Evolutionary conservation across 2,113 vertebrate species (phyloP).

Genomic region (Naja naja): DNA sequence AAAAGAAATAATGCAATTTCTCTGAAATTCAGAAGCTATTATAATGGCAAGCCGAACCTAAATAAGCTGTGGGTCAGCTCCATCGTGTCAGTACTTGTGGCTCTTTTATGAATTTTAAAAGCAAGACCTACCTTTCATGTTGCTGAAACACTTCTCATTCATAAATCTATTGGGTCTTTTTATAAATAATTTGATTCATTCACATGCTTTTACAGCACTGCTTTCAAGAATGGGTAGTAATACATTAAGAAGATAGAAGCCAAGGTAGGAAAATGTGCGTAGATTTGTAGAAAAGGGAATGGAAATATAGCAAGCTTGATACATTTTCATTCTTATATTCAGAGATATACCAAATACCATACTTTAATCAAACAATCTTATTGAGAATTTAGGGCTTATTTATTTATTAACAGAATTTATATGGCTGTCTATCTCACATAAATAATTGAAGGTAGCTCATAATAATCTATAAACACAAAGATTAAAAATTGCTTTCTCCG

Average conservation of each 20-base stretch:
- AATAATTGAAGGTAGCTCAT: background rate
- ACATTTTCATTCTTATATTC: background rate
- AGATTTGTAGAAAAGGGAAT: background rate
- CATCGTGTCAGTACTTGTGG: background rate
- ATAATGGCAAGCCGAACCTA: background rate
- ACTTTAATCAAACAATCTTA: background rate
- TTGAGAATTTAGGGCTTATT: background rate
- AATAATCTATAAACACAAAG: too few species aligned
- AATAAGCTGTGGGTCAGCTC: background rate
- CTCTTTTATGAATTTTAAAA: background rate
- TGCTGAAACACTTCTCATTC: background rate
- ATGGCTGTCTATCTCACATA: background rate
- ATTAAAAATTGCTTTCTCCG: background rate
- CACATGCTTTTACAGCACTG: background rate
- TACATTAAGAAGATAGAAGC: background rate
- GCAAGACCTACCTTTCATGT: constrained; percentile 1
- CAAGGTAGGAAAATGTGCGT: background rate
- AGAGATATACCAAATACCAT: background rate
- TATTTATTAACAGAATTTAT: background rate
- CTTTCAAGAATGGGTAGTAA: background rate
- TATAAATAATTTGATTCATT: constrained; percentile 14
- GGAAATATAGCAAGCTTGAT: background rate
- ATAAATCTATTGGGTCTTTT: background rate
- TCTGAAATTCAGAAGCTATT: background rate
- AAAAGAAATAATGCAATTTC: background rate